phyloP scores from a whole-genome alignment of 2,888 invertebrate genomes.

The Acrobasis consociella region DNA sequence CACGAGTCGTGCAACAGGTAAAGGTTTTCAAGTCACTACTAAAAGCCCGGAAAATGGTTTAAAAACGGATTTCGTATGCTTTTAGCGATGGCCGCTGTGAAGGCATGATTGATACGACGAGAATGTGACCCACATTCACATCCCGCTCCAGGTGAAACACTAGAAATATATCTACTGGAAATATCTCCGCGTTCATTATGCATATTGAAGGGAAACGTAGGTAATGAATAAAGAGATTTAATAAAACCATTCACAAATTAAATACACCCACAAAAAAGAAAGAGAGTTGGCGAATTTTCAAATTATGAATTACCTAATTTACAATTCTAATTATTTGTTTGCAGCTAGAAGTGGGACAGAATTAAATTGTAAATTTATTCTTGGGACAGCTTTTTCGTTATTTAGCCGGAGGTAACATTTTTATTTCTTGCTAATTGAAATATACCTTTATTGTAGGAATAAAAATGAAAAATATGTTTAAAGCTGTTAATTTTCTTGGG shows the following conservation, averaged over 20 bases:
- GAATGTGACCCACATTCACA: neutral
- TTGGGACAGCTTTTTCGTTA: constrained; percentile 56
- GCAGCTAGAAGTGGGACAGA: constrained; percentile 49
- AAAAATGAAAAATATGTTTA: constrained; percentile 34
- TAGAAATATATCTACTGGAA: neutral
- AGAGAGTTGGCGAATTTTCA: constrained; percentile 41
- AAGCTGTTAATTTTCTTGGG: constrained; percentile 32
- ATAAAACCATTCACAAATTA: constrained; percentile 31
- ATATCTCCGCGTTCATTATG: neutral
- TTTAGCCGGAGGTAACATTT: constrained; percentile 42
- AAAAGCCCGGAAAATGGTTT: neutral
- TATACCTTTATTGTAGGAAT: constrained; percentile 20
- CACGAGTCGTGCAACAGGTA: constrained; percentile 68
- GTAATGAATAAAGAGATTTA: constrained; percentile 22
- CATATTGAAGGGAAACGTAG: constrained; percentile 13
- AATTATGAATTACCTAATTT: constrained; percentile 62
- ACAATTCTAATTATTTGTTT: constrained; percentile 70
- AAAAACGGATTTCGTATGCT: neutral
- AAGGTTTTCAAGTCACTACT: constrained; percentile 42
- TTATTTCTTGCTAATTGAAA: constrained; percentile 40
- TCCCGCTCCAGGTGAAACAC: neutral
- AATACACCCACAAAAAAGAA: constrained; percentile 33
- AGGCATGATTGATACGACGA: constrained; percentile 2
- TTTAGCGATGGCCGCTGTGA: neutral
- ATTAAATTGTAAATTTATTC: constrained; percentile 69